phyloP scores from a whole-genome alignment of 2,113 vertebrate species.

The Phaethornis superciliosus region DNA sequence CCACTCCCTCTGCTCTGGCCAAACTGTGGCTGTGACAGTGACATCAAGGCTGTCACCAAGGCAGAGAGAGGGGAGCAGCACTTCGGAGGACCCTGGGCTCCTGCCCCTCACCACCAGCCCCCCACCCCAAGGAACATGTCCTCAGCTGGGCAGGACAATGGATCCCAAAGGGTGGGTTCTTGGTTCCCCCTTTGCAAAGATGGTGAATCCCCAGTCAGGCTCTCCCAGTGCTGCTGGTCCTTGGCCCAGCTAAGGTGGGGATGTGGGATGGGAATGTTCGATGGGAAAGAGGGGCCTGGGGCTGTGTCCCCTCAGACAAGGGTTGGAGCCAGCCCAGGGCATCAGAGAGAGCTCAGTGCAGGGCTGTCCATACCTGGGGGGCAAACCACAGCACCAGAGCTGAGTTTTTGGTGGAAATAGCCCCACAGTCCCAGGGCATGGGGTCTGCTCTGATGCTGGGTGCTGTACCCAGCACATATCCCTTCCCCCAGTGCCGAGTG shows the following conservation, averaged over 20 bases:
- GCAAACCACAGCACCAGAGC: not conserved
- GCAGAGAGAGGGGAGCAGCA: not conserved
- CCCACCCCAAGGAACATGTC: not conserved
- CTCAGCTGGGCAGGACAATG: not conserved
- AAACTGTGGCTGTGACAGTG: not conserved
- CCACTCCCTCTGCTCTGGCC: slow-evolving; percentile 8
- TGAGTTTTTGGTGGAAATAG: not conserved
- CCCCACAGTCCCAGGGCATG: not conserved
- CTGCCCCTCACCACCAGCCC: too few species aligned
- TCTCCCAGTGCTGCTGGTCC: not conserved
- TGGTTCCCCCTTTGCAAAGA: not conserved
- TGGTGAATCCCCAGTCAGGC: rapidly evolving
- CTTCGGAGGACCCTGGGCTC: not conserved
- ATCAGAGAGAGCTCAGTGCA: not conserved
- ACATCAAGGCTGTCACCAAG: not conserved
- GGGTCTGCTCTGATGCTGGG: not conserved
- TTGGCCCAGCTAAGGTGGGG: not conserved
- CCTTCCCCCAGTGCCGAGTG: not conserved
- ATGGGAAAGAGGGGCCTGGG: not conserved
- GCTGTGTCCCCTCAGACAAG: not conserved
- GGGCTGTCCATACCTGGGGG: rapidly evolving
- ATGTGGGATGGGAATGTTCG: rapidly evolving
- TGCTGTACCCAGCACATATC: rapidly evolving
- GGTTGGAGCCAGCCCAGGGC: rapidly evolving
- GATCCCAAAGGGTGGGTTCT: not conserved